Evolutionary conservation across 2,797 vertebrate genomes (phyloP).

Genomic region (Alauda arvensis): DNA sequence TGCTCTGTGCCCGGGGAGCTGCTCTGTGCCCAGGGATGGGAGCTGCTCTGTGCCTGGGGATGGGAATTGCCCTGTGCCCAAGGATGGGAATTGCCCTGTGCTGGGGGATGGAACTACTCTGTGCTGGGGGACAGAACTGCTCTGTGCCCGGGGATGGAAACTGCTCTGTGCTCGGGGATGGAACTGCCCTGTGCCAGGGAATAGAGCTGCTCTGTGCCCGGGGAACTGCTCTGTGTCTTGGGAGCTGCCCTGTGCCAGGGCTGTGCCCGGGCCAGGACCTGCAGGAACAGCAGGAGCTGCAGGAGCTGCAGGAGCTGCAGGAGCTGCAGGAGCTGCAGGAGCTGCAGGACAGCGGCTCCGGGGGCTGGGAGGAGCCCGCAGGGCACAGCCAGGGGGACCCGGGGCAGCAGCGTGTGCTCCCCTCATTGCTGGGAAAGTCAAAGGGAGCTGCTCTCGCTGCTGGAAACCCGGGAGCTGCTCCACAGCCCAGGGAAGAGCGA

Average conservation of each 20-base stretch:
- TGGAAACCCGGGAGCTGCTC: not conserved
- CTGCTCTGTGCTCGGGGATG: too few species aligned
- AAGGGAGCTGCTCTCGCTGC: not conserved
- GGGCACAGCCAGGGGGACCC: rapidly evolving
- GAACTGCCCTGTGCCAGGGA: too few species aligned
- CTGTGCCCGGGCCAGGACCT: too few species aligned
- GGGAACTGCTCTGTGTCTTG: not conserved
- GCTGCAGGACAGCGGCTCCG: rapidly evolving
- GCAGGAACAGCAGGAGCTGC: too few species aligned
- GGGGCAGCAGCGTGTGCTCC: rapidly evolving
- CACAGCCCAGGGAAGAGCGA: not conserved
- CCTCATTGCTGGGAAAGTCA: rapidly evolving
- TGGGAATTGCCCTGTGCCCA: too few species aligned
- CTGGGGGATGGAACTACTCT: not conserved
- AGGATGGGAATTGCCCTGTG: too few species aligned
- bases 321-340: not conserved
- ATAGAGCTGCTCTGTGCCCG: not conserved
- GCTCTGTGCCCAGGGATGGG: not conserved
- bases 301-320: not conserved
- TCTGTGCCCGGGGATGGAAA: not conserved
- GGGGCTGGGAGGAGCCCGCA: rapidly evolving
- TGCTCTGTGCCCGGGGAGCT: too few species aligned
- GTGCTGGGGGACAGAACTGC: not conserved
- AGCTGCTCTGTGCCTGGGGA: not conserved
- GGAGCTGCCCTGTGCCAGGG: too few species aligned